phyloP scores from a whole-genome alignment of 1,140 invertebrate genomes.

The Pentalonia nigronervosa region DNA sequence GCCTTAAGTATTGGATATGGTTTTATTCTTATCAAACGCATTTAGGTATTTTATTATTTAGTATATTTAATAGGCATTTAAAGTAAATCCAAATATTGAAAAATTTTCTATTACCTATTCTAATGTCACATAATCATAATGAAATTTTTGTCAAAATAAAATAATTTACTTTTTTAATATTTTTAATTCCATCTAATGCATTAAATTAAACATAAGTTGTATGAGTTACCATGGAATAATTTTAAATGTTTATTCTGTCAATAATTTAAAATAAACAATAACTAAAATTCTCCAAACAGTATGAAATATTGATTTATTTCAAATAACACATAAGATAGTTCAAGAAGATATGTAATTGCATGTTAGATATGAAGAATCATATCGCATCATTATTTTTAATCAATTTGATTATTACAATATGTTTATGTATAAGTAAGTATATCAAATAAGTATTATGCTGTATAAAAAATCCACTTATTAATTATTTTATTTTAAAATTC shows the following conservation, averaged over 20 bases:
- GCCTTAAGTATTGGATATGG: no score
- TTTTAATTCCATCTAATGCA: background rate
- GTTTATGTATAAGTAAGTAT: background rate
- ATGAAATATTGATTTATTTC: background rate
- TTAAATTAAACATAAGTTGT: background rate
- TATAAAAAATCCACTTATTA: background rate
- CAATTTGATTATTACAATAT: background rate
- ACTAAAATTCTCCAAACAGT: no score
- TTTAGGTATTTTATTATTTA: no score
- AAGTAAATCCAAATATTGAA: no score
- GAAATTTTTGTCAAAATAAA: background rate
- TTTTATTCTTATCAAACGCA: no score
- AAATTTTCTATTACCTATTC: no score
- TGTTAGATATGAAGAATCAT: background rate
- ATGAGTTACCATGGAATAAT: background rate
- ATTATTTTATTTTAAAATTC: no score
- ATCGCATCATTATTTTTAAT: background rate
- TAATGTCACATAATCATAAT: background rate
- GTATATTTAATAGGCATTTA: no score
- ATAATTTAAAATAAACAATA: background rate
- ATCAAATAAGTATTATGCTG: no score
- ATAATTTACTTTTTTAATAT: background rate
- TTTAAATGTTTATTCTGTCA: background rate
- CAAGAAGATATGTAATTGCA: background rate
- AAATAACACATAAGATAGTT: background rate